Conservation (phyloP, 2,113 vertebrate species). For the Condylura cristata region DNA sequence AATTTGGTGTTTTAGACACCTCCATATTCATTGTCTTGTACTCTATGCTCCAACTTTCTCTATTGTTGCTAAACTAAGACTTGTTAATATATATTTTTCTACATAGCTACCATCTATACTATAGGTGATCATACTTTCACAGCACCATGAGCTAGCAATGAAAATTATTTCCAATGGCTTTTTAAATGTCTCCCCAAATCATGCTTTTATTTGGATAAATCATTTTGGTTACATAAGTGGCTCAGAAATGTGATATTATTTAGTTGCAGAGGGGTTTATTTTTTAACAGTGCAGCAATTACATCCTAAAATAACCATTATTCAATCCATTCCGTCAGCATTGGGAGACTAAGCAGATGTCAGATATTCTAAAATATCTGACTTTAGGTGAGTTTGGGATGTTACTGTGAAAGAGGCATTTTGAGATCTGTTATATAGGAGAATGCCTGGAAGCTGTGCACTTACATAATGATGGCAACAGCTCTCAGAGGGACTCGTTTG, state of each 20-base stretch:
- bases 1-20: neutral
- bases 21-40: neutral
- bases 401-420: conserved; percentile 74
- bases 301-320: conserved; percentile 79
- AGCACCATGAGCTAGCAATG: conserved; percentile 46
- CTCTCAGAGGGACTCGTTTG: conserved; percentile 60
- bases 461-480: conserved; percentile 63
- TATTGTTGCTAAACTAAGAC: conserved; percentile 18
- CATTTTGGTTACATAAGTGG: conserved; percentile 69
- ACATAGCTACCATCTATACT: conserved; percentile 33
- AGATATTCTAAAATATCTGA: conserved; percentile 78
- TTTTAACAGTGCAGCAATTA: conserved; percentile 69
- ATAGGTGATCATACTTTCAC: conserved; percentile 35
- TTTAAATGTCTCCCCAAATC: conserved; percentile 65
- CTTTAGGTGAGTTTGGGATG: conserved; percentile 74
- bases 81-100: conserved; percentile 51
- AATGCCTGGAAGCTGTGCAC: conserved; percentile 53
- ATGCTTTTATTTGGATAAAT: conserved; percentile 70
- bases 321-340: conserved; percentile 63
- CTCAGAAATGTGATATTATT: conserved; percentile 73
- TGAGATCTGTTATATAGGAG: conserved; percentile 65
- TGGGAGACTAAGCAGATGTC: conserved; percentile 74
- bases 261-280: conserved; percentile 68
- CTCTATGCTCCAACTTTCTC: neutral
- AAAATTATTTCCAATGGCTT: conserved; percentile 59